These are phyloP conservation scores for Branchipolynoe longqiensis DNA, from an alignment of 2,888 invertebrate species.

Conservation along the genomic window DNA sequence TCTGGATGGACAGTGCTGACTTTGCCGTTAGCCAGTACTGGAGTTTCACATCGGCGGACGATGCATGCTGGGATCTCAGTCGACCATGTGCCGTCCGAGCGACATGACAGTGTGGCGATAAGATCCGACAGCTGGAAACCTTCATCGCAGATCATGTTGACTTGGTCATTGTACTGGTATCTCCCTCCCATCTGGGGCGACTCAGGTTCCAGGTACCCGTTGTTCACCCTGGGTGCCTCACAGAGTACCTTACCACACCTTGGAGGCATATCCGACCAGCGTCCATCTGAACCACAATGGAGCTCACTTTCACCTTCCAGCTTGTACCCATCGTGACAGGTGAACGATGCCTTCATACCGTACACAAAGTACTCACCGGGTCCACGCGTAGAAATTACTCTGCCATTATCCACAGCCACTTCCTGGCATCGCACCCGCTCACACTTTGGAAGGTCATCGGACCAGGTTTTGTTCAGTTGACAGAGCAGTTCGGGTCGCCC, in stretches of 20 bases:
- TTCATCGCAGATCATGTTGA: slow-evolving; percentile 34
- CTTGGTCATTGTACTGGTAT: background rate
- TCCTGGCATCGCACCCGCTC: slow-evolving; percentile 27
- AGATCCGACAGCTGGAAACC: slow-evolving; percentile 23
- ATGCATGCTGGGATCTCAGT: slow-evolving; percentile 18
- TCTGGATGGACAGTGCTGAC: slow-evolving; percentile 35
- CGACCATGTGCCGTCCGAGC: slow-evolving; percentile 37
- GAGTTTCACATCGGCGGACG: slow-evolving; percentile 4
- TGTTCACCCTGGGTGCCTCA: background rate
- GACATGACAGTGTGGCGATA: background rate
- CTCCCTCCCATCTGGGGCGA: background rate
- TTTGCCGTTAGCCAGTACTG: background rate
- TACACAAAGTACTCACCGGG: slow-evolving; percentile 12
- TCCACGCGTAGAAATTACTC: slow-evolving; percentile 12
- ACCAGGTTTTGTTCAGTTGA: slow-evolving; percentile 54
- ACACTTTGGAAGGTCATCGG: slow-evolving; percentile 47
- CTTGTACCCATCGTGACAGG: slow-evolving; percentile 53
- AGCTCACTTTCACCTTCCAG: background rate
- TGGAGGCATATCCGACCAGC: slow-evolving; percentile 38
- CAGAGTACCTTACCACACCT: slow-evolving; percentile 1
- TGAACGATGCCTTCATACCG: slow-evolving; percentile 65
- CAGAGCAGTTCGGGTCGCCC: slow-evolving; percentile 52
- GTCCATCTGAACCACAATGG: slow-evolving; percentile 30
- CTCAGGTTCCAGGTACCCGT: background rate
- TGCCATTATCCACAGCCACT: slow-evolving; percentile 44